Evolutionary conservation across 2,888 invertebrate species (phyloP).

Genomic region (Ophonus ardosiacus): DNA sequence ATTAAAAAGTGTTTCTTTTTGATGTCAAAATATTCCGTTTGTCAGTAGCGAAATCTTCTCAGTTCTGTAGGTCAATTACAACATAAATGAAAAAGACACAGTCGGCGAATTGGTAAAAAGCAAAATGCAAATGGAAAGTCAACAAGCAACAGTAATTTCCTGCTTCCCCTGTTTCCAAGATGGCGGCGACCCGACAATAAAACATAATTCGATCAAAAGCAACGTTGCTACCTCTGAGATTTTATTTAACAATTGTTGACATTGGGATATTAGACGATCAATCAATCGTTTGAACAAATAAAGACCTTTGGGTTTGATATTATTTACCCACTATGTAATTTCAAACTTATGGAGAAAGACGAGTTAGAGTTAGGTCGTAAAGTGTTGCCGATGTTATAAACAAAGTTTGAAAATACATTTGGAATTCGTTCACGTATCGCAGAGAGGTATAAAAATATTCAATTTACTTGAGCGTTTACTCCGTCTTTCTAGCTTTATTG

Average conservation of each 20-base stretch:
- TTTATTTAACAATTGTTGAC: constrained; percentile 18
- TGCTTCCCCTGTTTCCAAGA: not conserved
- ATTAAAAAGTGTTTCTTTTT: not conserved
- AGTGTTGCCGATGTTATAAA: not conserved
- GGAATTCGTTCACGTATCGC: constrained; percentile 8
- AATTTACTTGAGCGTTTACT: constrained; percentile 22
- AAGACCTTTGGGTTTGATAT: not conserved
- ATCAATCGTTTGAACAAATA: not conserved
- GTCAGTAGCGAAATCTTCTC: not conserved
- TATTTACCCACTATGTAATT: not conserved
- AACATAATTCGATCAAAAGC: constrained; percentile 27
- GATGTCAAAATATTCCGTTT: not conserved
- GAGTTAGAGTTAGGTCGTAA: not conserved
- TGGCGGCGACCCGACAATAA: constrained; percentile 13
- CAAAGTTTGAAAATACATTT: constrained; percentile 8
- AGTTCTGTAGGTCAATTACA: not conserved
- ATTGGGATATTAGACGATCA: constrained; percentile 9
- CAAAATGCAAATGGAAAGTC: constrained; percentile 33
- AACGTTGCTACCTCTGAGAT: not conserved
- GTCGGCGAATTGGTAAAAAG: not conserved
- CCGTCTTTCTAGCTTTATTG: constrained; percentile 30
- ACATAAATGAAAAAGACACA: constrained; percentile 24
- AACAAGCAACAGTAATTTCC: constrained; percentile 26
- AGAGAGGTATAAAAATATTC: constrained; percentile 26
- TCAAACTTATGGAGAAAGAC: not conserved